A percentile compares a stretch with the other conserved stretches of the same genome.
Evolutionary conservation across 2,888 invertebrate genomes (phyloP).

Genomic region (Amiota mariae): DNA sequence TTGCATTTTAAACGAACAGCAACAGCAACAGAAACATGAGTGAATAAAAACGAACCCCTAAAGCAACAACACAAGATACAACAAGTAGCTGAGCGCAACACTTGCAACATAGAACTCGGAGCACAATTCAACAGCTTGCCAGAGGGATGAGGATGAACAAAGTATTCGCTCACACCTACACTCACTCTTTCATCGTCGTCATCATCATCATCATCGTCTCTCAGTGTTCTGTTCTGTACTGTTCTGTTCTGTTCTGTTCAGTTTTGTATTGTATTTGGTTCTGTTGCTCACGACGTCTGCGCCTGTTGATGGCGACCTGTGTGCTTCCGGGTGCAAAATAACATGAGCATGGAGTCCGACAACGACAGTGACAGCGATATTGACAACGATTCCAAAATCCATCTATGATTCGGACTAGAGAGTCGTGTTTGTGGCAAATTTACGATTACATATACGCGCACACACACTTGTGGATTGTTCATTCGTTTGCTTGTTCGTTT

Average conservation of each 20-base stretch:
- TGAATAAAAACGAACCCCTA: background rate
- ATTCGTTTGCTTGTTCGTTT: background rate
- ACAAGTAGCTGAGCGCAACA: conserved; percentile 58
- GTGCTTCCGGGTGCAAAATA: conserved; percentile 50
- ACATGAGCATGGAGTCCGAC: conserved; percentile 41
- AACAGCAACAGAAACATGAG: background rate
- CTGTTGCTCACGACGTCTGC: conserved; percentile 36
- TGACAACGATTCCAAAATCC: too few species aligned
- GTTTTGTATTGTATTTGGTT: background rate
- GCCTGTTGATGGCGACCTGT: conserved; percentile 52
- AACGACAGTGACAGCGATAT: conserved; percentile 29
- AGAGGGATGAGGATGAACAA: background rate
- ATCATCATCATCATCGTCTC: background rate
- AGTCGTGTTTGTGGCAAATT: conserved; percentile 30
- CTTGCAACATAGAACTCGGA: background rate
- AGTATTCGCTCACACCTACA: background rate
- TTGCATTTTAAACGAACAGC: conserved; percentile 18
- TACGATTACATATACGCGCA: conserved; percentile 45
- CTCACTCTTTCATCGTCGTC: background rate
- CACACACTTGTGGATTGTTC: conserved; percentile 72
- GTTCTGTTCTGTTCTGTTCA: background rate
- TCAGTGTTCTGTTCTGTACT: background rate
- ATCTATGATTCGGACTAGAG: background rate
- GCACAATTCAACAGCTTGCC: conserved; percentile 19
- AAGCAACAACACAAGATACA: conserved; percentile 59